Evolutionary conservation across 2,888 invertebrate species (phyloP).

Genomic region (Chrysotoxum bicinctum): DNA sequence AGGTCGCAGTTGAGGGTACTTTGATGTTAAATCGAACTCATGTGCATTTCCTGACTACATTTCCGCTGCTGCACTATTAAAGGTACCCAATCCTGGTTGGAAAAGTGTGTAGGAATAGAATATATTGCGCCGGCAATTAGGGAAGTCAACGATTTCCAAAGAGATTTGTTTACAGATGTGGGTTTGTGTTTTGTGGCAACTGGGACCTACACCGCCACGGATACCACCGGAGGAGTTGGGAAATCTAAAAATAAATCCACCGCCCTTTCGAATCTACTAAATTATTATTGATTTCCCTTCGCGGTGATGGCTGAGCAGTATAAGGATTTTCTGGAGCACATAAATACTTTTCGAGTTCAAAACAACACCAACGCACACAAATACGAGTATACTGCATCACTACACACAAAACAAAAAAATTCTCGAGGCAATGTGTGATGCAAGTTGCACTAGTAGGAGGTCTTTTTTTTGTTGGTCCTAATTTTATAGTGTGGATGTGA

Average conservation of each 20-base stretch:
- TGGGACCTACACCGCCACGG: neutral
- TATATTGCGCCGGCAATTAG: slow-evolving; percentile 49
- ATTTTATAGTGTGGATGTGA: neutral
- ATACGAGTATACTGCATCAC: neutral
- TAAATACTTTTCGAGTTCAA: slow-evolving; percentile 16
- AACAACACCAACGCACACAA: slow-evolving; percentile 2
- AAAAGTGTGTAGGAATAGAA: neutral
- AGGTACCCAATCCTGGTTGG: neutral
- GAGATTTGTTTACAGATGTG: slow-evolving; percentile 52
- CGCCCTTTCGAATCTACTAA: slow-evolving; percentile 33
- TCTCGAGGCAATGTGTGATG: slow-evolving; percentile 24
- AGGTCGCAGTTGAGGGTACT: slow-evolving; percentile 62
- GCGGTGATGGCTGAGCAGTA: neutral
- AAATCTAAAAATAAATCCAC: slow-evolving; percentile 20
- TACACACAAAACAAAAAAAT: slow-evolving; percentile 7
- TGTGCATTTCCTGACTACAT: slow-evolving; percentile 54
- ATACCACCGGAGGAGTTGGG: neutral
- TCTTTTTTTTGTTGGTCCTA: neutral
- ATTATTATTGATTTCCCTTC: slow-evolving; percentile 55
- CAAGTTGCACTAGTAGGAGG: slow-evolving; percentile 13
- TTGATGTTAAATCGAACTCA: slow-evolving; percentile 49
- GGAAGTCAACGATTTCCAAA: slow-evolving; percentile 47
- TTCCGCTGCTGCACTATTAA: slow-evolving; percentile 31
- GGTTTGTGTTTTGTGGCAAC: slow-evolving; percentile 2
- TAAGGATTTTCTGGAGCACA: slow-evolving; percentile 32